These are phyloP conservation scores for Carabus problematicus DNA, from an alignment of 2,888 invertebrate genomes.

Conservation along the genomic window DNA sequence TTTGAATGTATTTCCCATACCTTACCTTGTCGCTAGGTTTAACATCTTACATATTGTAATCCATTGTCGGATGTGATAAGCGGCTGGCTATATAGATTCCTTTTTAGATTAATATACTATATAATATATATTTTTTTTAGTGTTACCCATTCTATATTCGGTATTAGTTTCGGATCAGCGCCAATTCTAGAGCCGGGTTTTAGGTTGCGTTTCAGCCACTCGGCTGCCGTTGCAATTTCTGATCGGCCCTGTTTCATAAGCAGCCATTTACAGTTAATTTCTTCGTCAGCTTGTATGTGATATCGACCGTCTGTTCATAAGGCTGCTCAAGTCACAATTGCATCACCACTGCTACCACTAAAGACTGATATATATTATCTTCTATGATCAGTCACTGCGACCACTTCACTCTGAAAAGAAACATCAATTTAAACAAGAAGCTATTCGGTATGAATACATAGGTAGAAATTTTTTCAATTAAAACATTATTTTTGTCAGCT, in stretches of 20 bases:
- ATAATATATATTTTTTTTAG: no score
- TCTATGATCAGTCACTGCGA: slow-evolving; percentile 77
- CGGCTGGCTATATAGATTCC: no score
- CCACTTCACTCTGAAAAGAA: slow-evolving; percentile 73
- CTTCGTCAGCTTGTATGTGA: slow-evolving; percentile 78
- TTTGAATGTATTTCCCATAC: no score
- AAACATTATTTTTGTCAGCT: no score
- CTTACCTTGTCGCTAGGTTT: no score
- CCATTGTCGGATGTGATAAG: no score
- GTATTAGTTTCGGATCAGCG: slow-evolving; percentile 76
- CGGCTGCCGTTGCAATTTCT: slow-evolving; percentile 66
- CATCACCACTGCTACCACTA: slow-evolving; percentile 77
- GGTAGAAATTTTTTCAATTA: no score
- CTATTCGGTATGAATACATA: no score
- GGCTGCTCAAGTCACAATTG: slow-evolving; percentile 73
- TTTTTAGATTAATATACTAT: no score
- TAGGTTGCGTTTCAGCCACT: slow-evolving; percentile 70
- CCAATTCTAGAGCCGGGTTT: slow-evolving; percentile 69
- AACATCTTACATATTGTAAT: no score
- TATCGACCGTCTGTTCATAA: slow-evolving; percentile 95
- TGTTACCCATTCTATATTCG: slow-evolving; percentile 72
- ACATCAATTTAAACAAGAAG: neutral
- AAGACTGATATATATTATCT: slow-evolving; percentile 83
- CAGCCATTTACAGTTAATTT: slow-evolving; percentile 89
- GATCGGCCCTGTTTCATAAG: slow-evolving; percentile 79